Conservation (phyloP, 2,113 vertebrate genomes). For the Phyllostomus hastatus region DNA sequence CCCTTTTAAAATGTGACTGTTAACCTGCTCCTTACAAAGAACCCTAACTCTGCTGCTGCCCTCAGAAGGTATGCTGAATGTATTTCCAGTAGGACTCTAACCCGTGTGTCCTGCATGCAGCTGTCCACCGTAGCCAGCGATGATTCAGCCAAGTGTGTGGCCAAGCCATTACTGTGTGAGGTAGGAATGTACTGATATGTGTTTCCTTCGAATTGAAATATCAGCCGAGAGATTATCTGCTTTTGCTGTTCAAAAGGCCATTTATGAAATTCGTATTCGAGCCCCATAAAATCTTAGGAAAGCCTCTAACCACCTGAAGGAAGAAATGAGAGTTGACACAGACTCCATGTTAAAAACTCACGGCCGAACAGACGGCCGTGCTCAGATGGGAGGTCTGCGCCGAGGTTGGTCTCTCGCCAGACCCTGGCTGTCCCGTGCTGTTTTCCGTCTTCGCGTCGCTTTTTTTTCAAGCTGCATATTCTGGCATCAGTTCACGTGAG, state of each 20-base stretch:
- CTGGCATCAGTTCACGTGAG: neutral
- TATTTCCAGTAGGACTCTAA: conserved; percentile 68
- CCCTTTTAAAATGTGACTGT: conserved; percentile 56
- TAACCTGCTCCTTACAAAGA: conserved; percentile 63
- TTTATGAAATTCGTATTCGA: conserved; percentile 68
- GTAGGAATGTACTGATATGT: conserved; percentile 76
- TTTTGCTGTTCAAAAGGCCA: conserved; percentile 82
- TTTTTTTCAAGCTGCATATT: neutral
- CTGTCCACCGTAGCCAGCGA: conserved; percentile 43
- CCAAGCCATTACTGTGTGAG: conserved; percentile 51
- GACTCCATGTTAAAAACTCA: neutral
- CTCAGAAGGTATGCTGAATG: conserved; percentile 79
- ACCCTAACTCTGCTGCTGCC: conserved; percentile 64
- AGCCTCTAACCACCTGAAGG: neutral
- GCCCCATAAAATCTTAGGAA: neutral
- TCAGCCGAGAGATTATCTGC: conserved; percentile 65
- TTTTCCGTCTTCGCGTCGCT: neutral
- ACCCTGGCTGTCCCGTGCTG: neutral
- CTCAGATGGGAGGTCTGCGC: neutral
- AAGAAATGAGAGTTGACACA: neutral
- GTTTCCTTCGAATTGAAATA: conserved; percentile 79
- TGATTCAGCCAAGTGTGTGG: conserved; percentile 18
- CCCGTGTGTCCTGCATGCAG: neutral
- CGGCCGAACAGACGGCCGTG: neutral
- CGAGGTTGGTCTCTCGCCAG: neutral